phyloP scores from a whole-genome alignment of 2,113 vertebrate genomes.

The Ciconia maguari region DNA sequence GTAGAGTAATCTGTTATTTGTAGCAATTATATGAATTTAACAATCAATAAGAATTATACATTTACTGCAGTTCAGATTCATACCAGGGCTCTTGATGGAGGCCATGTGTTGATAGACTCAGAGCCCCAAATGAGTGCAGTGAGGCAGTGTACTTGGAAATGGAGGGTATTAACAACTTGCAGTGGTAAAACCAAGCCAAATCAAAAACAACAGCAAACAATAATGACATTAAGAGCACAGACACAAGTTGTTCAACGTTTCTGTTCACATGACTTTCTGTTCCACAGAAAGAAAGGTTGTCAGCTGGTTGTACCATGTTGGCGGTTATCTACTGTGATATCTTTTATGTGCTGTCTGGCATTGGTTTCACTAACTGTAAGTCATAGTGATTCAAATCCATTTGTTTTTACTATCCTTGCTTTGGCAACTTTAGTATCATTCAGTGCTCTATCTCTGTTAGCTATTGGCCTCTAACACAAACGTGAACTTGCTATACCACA shows the following conservation, averaged over 20 bases:
- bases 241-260: background rate
- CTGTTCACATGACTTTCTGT: background rate
- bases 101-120: background rate
- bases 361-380: background rate
- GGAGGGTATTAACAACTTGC: background rate
- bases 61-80: background rate
- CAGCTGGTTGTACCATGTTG: background rate
- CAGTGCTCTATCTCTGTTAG: background rate
- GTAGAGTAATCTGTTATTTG: background rate
- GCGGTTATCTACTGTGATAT: background rate
- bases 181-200: background rate
- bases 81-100: background rate
- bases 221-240: accelerated
- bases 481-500: background rate
- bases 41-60: background rate
- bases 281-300: background rate
- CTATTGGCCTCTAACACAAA: background rate
- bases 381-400: background rate
- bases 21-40: background rate
- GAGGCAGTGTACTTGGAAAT: background rate
- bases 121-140: background rate
- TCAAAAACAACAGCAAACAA: background rate
- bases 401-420: background rate
- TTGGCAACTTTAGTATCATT: background rate
- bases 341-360: background rate